phyloP scores from a whole-genome alignment of 2,113 vertebrate species.

The Sitta europaea region DNA sequence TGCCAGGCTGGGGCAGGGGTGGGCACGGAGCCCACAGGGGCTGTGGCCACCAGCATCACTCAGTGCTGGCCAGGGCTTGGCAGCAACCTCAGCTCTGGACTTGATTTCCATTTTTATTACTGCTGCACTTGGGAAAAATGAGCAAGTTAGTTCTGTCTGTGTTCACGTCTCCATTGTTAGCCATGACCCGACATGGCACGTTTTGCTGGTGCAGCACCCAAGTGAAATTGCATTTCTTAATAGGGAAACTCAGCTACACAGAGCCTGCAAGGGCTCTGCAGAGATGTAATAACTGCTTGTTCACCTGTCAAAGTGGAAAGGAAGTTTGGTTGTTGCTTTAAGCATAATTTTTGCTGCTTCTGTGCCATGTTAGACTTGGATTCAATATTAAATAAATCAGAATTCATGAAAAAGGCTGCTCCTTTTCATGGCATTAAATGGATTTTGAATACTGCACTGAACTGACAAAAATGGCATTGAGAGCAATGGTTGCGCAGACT shows the following conservation, averaged over 20 bases:
- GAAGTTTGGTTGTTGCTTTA: neutral
- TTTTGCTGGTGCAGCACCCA: neutral
- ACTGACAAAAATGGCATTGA: slow-evolving; percentile 42
- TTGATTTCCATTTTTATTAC: slow-evolving; percentile 44
- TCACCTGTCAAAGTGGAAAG: slow-evolving; percentile 6
- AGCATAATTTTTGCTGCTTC: slow-evolving; percentile 24
- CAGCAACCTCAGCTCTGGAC: neutral
- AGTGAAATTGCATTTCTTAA: slow-evolving; percentile 38
- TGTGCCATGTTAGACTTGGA: neutral
- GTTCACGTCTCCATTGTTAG: neutral
- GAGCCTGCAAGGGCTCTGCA: neutral
- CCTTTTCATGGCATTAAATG: slow-evolving; percentile 53
- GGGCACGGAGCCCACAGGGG: accelerated
- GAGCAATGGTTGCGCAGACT: slow-evolving; percentile 18
- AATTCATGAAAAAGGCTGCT: slow-evolving; percentile 28
- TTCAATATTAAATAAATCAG: slow-evolving; percentile 46
- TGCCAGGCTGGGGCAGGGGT: accelerated
- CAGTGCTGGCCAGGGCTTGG: neutral
- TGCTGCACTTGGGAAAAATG: neutral
- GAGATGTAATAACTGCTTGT: slow-evolving; percentile 31
- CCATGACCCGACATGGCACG: neutral
- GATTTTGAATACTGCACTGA: slow-evolving; percentile 21
- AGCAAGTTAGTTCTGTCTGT: neutral
- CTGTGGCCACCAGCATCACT: neutral
- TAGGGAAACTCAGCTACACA: neutral